Base-by-base conservation (phyloP, 1,140 invertebrate species). In the Asbolus verrucosus region DNA sequence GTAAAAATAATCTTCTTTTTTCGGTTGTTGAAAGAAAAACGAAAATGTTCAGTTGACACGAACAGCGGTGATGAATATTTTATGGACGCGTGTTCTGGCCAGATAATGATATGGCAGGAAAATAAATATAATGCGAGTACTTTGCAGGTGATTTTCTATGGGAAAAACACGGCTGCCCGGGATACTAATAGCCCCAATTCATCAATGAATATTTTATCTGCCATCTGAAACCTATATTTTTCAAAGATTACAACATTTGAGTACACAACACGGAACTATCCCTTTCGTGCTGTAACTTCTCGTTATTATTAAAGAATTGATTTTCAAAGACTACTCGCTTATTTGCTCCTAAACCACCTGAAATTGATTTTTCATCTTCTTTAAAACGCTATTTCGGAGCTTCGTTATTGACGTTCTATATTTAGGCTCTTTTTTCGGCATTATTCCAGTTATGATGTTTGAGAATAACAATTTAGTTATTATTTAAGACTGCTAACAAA, bases 201-300 rank as follows among this genome's bases (percentile, higher is more conserved):
- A 69, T 73, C 71, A 69, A 73, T 73, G 46, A 73, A 73, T 73
- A 73, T 73, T 73, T 73, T 66, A 73, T 69, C 65, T 73, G 27
- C 46, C 14, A 54, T 63, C 33, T 41, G 31, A 39, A 63, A 63
- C 61, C 61, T 38, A 63, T 63, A 63, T 41, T 63, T 63, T 63
- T 63, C 61, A 63, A 54, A 54, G 46, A 54, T 54, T 54, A 54
- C 46, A 15, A 54, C 46, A 54, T 54, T 54, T 21, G 19, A 54
- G 6, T 27, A 6, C 2, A 36, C 21, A 54, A 16, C 46, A 54
- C 46, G 46, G 21, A 54, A 54, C 19, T 1, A 27, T 27, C 14
- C 9, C n/a, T 13, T 27, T 27, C 46, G 3, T 54, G 21, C 16
- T 46, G 16, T 15, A 27, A 4, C 33, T 36, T 36, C 4, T 6